phyloP scores from a whole-genome alignment of 2,888 invertebrate genomes.

The Fabriciana adippe region DNA sequence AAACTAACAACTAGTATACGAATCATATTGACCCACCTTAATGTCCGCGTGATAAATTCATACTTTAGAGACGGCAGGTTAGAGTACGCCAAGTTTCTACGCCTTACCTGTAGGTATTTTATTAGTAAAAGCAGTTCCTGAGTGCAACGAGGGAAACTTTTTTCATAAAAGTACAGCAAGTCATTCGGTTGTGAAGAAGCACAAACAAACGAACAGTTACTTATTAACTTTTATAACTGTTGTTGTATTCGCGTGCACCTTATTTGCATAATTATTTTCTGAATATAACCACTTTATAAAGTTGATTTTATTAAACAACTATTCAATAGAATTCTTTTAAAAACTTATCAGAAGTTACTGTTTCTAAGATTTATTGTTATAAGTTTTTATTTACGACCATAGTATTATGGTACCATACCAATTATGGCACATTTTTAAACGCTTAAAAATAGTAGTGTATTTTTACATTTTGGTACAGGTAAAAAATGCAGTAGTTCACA shows the following conservation, averaged over 20 bases:
- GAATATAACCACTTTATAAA: slow-evolving; percentile 28
- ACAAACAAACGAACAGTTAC: slow-evolving; percentile 71
- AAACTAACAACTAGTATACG: too few relatives aligned
- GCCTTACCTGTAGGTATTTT: slow-evolving; percentile 46
- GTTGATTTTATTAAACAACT: slow-evolving; percentile 19
- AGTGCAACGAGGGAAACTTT: slow-evolving; percentile 74
- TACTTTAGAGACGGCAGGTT: too few relatives aligned
- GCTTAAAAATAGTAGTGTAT: too few relatives aligned
- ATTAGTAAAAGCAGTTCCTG: slow-evolving; percentile 55
- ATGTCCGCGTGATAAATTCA: too few relatives aligned
- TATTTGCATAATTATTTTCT: slow-evolving; percentile 43
- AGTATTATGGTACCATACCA: too few relatives aligned
- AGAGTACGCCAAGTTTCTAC: not conserved
- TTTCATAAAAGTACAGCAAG: slow-evolving; percentile 76
- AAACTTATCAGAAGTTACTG: slow-evolving; percentile 13
- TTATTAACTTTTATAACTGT: slow-evolving; percentile 72
- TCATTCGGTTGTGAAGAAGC: slow-evolving; percentile 65
- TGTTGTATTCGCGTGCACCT: slow-evolving; percentile 53
- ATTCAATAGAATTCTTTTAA: slow-evolving; percentile 18
- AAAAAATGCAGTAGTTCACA: too few relatives aligned
- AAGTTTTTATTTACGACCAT: not conserved
- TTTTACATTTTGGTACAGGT: too few relatives aligned
- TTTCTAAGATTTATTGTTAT: not conserved
- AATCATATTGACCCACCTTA: too few relatives aligned
- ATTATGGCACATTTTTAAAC: too few relatives aligned